Evolutionary conservation across 2,797 vertebrate genomes (phyloP).

Genomic region (Peromyscus melanophrys): DNA sequence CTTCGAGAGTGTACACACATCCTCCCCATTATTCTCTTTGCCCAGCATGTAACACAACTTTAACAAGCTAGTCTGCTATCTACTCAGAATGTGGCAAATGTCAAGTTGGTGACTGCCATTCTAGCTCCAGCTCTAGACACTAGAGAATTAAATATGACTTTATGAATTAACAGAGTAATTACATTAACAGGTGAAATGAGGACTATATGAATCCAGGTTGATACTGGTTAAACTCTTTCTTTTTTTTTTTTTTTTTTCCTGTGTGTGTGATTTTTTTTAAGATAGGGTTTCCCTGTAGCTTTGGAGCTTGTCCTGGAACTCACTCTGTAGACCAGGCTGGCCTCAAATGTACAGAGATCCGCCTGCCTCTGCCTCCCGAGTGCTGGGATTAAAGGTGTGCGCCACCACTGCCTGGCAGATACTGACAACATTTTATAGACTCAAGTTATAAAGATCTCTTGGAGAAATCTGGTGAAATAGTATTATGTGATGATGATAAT

Average conservation of each 20-base stretch:
- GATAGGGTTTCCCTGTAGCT: too few species aligned
- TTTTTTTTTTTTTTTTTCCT: too few species aligned
- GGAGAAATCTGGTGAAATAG: conserved; percentile 2
- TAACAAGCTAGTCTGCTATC: too few species aligned
- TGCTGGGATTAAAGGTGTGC: background rate
- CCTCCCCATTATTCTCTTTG: too few species aligned
- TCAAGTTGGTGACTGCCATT: background rate
- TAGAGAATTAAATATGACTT: background rate
- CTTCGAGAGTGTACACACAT: background rate
- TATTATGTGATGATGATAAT: background rate
- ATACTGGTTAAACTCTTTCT: too few species aligned
- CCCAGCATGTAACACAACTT: too few species aligned
- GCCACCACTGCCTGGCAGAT: background rate
- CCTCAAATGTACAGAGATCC: too few species aligned
- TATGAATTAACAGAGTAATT: background rate
- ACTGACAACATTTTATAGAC: background rate
- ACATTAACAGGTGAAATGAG: background rate
- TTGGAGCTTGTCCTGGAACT: too few species aligned
- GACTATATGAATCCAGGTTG: background rate
- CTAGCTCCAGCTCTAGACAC: background rate
- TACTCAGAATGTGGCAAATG: background rate
- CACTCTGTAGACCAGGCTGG: too few species aligned
- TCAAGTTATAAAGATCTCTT: background rate
- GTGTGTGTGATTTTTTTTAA: too few species aligned
- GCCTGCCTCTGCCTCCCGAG: too few species aligned